Percentiles rank a stretch among this genome's conserved stretches.
These are phyloP conservation scores for Larimichthys polyactis DNA, from an alignment of 2,113 vertebrate genomes.

Conservation along the genomic window DNA sequence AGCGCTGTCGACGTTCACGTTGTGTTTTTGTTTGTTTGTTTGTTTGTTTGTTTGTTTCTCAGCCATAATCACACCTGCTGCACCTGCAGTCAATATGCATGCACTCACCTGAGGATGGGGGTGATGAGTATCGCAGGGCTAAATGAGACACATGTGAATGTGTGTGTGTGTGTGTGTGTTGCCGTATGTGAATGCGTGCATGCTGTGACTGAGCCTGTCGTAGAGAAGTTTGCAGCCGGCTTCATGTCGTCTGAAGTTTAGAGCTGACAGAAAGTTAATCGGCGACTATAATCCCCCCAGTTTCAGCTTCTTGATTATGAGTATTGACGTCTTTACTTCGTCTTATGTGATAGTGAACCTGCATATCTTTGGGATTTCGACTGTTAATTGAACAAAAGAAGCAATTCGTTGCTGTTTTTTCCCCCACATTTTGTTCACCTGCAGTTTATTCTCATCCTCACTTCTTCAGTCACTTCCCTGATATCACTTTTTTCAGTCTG, in stretches of 20 bases:
- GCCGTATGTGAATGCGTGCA: conserved; percentile 15
- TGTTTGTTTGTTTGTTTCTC: conserved; percentile 31
- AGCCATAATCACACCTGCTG: conserved; percentile 74
- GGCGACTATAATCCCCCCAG: not conserved
- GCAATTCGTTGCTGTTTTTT: not conserved
- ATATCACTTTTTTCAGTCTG: not conserved
- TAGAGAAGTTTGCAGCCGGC: conserved; percentile 13
- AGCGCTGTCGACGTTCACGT: conserved; percentile 59
- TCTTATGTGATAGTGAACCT: not conserved
- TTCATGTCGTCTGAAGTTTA: not conserved
- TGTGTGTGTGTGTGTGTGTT: conserved; percentile 17
- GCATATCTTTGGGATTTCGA: not conserved
- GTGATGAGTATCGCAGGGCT: conserved; percentile 54
- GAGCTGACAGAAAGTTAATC: not conserved
- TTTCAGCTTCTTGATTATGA: not conserved
- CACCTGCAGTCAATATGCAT: conserved; percentile 76
- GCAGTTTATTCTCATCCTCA: not conserved
- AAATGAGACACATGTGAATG: conserved; percentile 39
- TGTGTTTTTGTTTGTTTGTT: too few species aligned
- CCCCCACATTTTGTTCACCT: too few species aligned
- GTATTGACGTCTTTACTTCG: not conserved
- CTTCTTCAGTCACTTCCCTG: not conserved
- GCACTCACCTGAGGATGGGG: conserved; percentile 34
- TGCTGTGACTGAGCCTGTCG: conserved; percentile 29
- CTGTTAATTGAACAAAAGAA: not conserved